Base-by-base conservation (phyloP, 2,113 vertebrate species). In the Coptodon bakossiorum region DNA sequence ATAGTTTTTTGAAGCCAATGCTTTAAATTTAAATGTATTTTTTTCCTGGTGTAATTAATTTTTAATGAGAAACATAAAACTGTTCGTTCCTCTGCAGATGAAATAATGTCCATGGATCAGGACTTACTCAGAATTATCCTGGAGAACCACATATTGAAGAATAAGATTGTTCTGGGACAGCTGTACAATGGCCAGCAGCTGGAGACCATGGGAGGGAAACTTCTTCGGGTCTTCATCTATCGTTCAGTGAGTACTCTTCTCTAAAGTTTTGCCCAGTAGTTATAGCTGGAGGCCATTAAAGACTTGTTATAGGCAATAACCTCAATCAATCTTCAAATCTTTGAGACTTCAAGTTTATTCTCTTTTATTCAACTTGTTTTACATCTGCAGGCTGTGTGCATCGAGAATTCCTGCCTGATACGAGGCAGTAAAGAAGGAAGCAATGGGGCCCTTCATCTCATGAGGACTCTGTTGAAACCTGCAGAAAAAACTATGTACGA, bases 401-500 rank as follows among this genome's bases (percentile, higher is more conserved):
- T 99, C 89, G 99, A 99, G 95, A 99, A 99, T 87, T 96, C 98
- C 52, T 99, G 99, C 92, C 96, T 99, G 96, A 83, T 99, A 54
- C 96, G 98, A 93, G 99, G 98, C 92, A 99, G 98, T 86, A 99
- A 98, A 93, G 98, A 98, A 91, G 99, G 98, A 88, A 96, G 96
- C 86, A 99, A 99, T 4, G 98, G 99, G 1, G 98, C 98, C 27
- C 97, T 99, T 87, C 99, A 99, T 43, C 22, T 97, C 50, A 97
- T 98, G 95, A 97, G 73, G 85, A 96, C 96, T 54, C 95, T 99
- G 68, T 96, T 99, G 89, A 96, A 95, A 38, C 98, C 98, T 17
- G 97, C 97, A 6, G 97, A 98, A 82, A 97, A 97, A 54, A 95
- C 91, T 7, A 95, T 99, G 87, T 97, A 97, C 29, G 94, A 99